Conservation (phyloP, 2,113 vertebrate genomes). For the Sapayoa aenigma region DNA sequence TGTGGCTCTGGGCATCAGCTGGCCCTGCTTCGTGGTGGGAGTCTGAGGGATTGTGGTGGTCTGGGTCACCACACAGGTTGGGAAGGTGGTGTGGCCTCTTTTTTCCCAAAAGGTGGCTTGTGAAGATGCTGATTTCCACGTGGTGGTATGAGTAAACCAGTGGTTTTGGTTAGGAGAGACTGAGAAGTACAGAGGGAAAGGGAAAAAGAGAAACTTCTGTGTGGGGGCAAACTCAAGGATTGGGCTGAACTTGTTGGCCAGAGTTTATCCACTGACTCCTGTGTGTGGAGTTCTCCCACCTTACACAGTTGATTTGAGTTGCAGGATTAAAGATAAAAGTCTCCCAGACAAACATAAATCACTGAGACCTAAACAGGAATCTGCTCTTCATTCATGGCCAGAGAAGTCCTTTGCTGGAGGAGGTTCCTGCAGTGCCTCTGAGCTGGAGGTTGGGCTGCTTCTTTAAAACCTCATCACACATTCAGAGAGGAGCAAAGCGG, state of each 20-base stretch:
- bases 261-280: neutral
- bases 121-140: neutral
- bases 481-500: neutral
- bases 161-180: neutral
- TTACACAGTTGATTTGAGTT: neutral
- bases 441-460: neutral
- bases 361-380: neutral
- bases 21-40: neutral
- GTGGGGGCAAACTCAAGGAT: neutral
- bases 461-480: neutral
- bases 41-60: too few relatives aligned
- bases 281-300: neutral
- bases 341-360: neutral
- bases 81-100: neutral
- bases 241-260: neutral
- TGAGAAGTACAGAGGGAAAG: neutral
- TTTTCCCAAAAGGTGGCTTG: neutral
- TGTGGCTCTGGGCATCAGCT: neutral
- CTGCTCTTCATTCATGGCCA: neutral
- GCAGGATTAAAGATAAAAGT: neutral
- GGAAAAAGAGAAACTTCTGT: neutral
- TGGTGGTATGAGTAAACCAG: neutral
- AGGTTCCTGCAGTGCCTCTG: neutral
- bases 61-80: neutral
- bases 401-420: neutral